A percentile compares a stretch with the other conserved stretches of the same genome.
Conservation (phyloP, 1,140 invertebrate species). For the Battus philenor region DNA sequence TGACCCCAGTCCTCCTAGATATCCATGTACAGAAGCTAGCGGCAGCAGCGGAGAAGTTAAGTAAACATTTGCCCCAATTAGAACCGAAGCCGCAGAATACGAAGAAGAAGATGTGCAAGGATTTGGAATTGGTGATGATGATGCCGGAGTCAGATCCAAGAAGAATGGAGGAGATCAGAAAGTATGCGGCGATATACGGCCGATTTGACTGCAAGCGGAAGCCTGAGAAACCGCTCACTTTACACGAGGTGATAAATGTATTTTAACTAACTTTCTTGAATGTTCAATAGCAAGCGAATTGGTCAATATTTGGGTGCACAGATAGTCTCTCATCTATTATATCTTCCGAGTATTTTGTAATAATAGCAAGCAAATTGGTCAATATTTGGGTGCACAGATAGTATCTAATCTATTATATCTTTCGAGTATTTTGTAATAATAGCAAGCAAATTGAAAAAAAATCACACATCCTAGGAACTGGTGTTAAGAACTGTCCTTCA, state of each 20-base stretch:
- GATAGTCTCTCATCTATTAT: too few species aligned
- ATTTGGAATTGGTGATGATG: slow-evolving; percentile 92
- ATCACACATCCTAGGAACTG: too few species aligned
- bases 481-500: too few species aligned
- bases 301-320: too few species aligned
- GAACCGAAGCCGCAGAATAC: slow-evolving; percentile 93
- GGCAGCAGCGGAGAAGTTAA: slow-evolving; percentile 88
- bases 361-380: too few species aligned
- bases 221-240: slow-evolving; percentile 95
- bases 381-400: too few species aligned
- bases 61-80: slow-evolving; percentile 87
- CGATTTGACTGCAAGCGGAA: slow-evolving; percentile 97
- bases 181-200: slow-evolving; percentile 97
- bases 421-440: too few species aligned
- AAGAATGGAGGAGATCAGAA: slow-evolving; percentile 94
- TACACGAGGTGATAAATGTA: slow-evolving; percentile 91
- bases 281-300: background rate
- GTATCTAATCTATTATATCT: too few species aligned
- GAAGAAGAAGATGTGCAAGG: slow-evolving; percentile 95
- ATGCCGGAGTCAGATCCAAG: slow-evolving; percentile 92
- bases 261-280: background rate
- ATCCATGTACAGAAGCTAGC: slow-evolving; percentile 90
- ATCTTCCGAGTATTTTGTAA: too few species aligned
- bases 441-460: too few species aligned
- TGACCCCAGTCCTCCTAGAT: slow-evolving; percentile 87